Evolutionary conservation across 2,888 invertebrate genomes (phyloP), one percentile per base, ranked within the genome.

Genomic region (Pandemis heparana): DNA sequence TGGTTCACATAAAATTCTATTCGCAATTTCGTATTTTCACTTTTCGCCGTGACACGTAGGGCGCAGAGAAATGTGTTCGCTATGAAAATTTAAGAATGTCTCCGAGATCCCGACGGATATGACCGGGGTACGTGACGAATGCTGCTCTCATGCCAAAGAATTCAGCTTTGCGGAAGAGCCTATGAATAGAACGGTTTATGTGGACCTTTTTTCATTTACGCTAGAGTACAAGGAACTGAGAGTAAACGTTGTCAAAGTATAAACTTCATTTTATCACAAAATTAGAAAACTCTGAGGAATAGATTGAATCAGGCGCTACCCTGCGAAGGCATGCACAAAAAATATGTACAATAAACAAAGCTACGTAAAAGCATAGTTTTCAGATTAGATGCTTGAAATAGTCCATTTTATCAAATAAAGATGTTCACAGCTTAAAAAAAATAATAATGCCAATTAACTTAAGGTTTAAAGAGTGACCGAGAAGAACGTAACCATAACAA

Each of bases 1-100:
- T 73, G 69, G 77, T 75, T 66, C 76, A 77, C 83, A 82, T 87
- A 87, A 87, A 86, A 88, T 89, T 87, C 84, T 84, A 87, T 89
- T 87, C 86, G 81, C 83, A 83, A 86, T 87, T 86, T 85, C 80
- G 83, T 86, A 87, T 91, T 89, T 91, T 90, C 91, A 91, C 90
- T 91, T 89, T 87, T 83, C 82, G 79, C 79, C 77, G 82, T 82
- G 85, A 85, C 84, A 84, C 81, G 83, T 78, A 80, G 77, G 81
- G 82, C 81, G 83, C 81, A 80, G 81, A 74, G 75, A 78, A 80
- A 80, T 76, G 65, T 82, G 80, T 83, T 81, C 78, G 81, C 86
- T 88, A 89, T 91, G 90, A 91, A 92, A 91, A 92, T 91, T 90
- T 91, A 90, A 90, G 91, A 86, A 88, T 85, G 85, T 88, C 87